These are phyloP conservation scores for Calephelis virginiensis DNA, from an alignment of 1,140 invertebrate genomes.

Conservation along the genomic window DNA sequence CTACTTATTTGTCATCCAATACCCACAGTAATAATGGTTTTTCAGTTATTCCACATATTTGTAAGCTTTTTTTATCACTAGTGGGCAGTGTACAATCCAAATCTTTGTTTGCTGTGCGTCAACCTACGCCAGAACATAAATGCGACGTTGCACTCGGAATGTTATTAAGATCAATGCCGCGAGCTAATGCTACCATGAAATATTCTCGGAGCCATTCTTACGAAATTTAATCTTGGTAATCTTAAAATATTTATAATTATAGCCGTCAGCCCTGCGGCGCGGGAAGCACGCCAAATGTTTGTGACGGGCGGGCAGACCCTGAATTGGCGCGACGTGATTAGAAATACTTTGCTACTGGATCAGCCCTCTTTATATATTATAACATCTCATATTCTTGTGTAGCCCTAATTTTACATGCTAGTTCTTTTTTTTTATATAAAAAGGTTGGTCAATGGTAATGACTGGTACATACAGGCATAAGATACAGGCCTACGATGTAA, in stretches of 20 bases:
- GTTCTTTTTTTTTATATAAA: too few species aligned
- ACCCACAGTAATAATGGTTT: too few species aligned
- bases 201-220: conserved; percentile 4
- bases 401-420: too few species aligned
- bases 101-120: conserved; percentile 3
- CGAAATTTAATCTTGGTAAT: conserved; percentile 21
- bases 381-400: too few species aligned
- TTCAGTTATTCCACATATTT: too few species aligned
- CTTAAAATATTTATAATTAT: conserved; percentile 22
- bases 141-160: not conserved
- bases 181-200: conserved; percentile 10
- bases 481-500: too few species aligned
- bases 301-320: conserved; percentile 46
- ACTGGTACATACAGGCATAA: too few species aligned
- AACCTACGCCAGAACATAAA: conserved; percentile 9
- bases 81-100: not conserved
- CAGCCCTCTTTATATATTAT: conserved; percentile 13
- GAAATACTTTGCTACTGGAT: conserved; percentile 43
- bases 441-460: too few species aligned
- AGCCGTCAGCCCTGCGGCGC: conserved; percentile 42
- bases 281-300: conserved; percentile 62
- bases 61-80: too few species aligned
- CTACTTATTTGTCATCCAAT: too few species aligned
- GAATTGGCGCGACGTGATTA: conserved; percentile 58
- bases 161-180: conserved; percentile 14